A percentile compares a stretch with the other conserved stretches of the same genome.
These are phyloP conservation scores for Ylistrum balloti DNA, from an alignment of 1,140 invertebrate genomes.

Conservation along the genomic window DNA sequence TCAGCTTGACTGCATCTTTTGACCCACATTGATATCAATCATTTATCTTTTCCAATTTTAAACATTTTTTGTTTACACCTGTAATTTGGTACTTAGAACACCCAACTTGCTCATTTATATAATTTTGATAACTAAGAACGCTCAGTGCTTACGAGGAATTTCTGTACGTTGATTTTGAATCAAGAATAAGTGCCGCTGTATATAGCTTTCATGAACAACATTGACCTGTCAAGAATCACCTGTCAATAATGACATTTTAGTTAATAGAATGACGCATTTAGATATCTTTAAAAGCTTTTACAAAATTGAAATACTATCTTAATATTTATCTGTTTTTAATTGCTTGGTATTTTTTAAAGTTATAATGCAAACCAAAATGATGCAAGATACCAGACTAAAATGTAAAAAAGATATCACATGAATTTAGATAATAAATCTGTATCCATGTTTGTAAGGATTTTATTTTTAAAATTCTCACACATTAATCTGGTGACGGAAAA, in stretches of 20 bases:
- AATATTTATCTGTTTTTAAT: background rate
- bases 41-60: background rate
- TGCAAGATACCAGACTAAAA: background rate
- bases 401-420: too few species aligned
- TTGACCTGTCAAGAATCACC: background rate
- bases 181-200: background rate
- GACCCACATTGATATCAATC: background rate
- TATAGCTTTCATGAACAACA: background rate
- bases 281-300: background rate
- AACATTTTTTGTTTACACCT: slow-evolving; percentile 1
- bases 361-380: background rate
- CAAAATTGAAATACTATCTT: background rate
- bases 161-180: background rate
- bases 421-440: too few species aligned
- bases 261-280: slow-evolving; percentile 14
- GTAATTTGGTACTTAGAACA: slow-evolving; percentile 15
- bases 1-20: slow-evolving; percentile 28
- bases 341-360: background rate
- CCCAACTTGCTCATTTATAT: background rate
- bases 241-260: background rate
- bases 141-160: background rate
- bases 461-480: too few species aligned
- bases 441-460: too few species aligned
- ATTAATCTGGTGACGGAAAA: too few species aligned
- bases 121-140: background rate